Base-by-base conservation (phyloP, 2,797 vertebrate species). In the Pipistrellus pygmaeus region DNA sequence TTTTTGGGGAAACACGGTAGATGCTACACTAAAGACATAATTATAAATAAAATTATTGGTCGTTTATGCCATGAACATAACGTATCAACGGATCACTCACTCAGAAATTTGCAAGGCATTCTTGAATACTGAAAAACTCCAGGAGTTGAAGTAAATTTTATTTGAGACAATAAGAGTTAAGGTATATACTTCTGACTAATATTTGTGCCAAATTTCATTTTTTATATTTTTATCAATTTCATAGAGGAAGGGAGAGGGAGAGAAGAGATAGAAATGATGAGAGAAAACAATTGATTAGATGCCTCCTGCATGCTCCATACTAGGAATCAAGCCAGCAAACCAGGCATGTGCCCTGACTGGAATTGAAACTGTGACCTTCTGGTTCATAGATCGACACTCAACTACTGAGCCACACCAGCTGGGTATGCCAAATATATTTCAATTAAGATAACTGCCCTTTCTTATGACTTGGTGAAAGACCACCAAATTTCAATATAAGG, bases 31-130 rank as follows among this genome's bases (percentile, higher is more conserved):
- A 85, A 88, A 94, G 90, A 89, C 86, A 85, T 77, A 75, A 91
- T 94, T 90, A 84, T 66, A 62, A 89, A 68, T 75, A 41, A n/a
- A 95, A 66, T 94, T 94, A 91, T 85, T 41, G 68, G 72, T 82
- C 71, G 91, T 46, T 92, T 87, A 87, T 64, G 30, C 27, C 38
- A 53, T 75, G 48, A 62, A 55, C 41, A 25, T 27, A 95, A 83
- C 84, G 80, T 35, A 84, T 27, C 92, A 80, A 71, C 77, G 55
- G 14, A 68, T 73, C 15, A 57, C 90, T 93, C 60, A 35, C 32
- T 91, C 23, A 32, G 41, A 95, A 90, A 89, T 90, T 89, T 94
- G 6, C 38, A 69, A 84, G 23, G 46, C 35, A 48, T 20, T 91
- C 55, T 57, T 2, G 38, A 93, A 76, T 41, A 73, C 35, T 57